Conservation (phyloP, 2,888 invertebrate genomes). For the Rutpela maculata region DNA sequence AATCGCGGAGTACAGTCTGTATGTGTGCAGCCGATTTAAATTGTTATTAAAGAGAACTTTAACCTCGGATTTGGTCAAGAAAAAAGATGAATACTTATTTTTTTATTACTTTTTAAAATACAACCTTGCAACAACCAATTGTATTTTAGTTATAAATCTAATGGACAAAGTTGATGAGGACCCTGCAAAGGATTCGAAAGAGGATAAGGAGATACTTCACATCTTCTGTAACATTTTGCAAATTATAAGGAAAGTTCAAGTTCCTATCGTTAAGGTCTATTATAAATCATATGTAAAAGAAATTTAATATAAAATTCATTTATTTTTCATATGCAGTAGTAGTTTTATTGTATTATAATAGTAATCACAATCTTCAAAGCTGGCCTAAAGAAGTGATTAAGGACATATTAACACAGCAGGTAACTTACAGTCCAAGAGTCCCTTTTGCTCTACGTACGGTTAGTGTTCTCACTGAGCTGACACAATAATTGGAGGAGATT, state of each 20-base stretch:
- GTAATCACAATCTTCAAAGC: too few relatives aligned
- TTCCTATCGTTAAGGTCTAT: constrained; percentile 27
- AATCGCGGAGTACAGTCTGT: constrained; percentile 26
- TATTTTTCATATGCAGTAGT: not conserved
- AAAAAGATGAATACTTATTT: constrained; percentile 23
- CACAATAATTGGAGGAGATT: too few relatives aligned
- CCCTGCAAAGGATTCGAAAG: not conserved
- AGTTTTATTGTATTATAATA: too few relatives aligned
- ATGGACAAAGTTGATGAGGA: constrained; percentile 17
- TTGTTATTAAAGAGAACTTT: constrained; percentile 13
- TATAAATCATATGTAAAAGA: constrained; percentile 37
- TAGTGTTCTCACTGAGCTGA: too few relatives aligned
- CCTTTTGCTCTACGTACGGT: too few relatives aligned
- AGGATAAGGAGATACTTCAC: constrained; percentile 16
- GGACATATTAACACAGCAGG: too few relatives aligned
- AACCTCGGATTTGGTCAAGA: not conserved
- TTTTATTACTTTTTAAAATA: constrained; percentile 33
- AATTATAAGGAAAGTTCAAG: constrained; percentile 15
- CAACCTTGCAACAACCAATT: constrained; percentile 22
- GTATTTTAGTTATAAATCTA: constrained; percentile 37
- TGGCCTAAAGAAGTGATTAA: too few relatives aligned
- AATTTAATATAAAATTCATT: not conserved
- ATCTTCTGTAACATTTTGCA: constrained; percentile 9
- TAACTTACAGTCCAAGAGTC: too few relatives aligned
- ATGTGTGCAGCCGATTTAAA: constrained; percentile 32